Percentiles rank a stretch among this genome's conserved stretches.
Conservation (phyloP, 2,797 vertebrate genomes). For the Rhinichthys osculus region DNA sequence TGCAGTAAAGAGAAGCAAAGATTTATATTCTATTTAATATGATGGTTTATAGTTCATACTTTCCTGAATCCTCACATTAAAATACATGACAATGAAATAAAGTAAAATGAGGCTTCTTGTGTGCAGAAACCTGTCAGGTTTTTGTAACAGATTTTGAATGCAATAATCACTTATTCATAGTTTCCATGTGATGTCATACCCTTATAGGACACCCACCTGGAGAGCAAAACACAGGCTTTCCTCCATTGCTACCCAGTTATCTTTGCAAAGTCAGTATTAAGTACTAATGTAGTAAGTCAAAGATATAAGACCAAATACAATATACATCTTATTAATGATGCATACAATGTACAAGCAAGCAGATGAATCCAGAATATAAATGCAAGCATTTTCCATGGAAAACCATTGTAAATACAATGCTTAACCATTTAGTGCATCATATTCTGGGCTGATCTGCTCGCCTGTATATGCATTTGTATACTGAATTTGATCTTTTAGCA, state of each 20-base stretch:
- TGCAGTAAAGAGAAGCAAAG: slow-evolving; percentile 47
- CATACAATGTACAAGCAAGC: neutral
- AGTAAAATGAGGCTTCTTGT: neutral
- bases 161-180: neutral
- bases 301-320: neutral
- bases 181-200: neutral
- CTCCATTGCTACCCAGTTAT: neutral
- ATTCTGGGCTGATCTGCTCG: neutral
- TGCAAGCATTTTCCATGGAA: neutral
- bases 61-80: neutral
- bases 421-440: neutral
- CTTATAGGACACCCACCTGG: neutral
- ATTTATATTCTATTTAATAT: neutral
- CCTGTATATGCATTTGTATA: no score
- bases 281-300: neutral
- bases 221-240: neutral
- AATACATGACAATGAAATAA: neutral
- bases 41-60: neutral
- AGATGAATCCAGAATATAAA: neutral
- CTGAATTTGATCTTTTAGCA: no score
- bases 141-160: neutral
- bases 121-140: neutral
- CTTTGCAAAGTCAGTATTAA: neutral
- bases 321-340: neutral
- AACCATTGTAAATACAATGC: neutral